Evolutionary conservation across 2,888 invertebrate species (phyloP).

Genomic region (Rutpela maculata): DNA sequence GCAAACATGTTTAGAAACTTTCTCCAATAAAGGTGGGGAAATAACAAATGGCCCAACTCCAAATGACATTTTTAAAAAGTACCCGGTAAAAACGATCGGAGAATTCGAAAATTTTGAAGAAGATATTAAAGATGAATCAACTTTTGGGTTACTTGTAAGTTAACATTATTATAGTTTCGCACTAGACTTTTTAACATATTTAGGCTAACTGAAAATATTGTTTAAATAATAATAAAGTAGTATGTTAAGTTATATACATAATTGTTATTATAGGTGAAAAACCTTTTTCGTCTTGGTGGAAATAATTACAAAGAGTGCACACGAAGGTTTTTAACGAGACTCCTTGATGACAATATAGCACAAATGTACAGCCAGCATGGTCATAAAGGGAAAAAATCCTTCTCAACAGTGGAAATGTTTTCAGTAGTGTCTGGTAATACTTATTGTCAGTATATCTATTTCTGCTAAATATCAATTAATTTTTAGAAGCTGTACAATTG

Average conservation of each 20-base stretch:
- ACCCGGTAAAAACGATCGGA: background rate
- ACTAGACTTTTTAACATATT: background rate
- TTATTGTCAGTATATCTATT: background rate
- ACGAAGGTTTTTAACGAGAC: background rate
- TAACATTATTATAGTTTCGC: background rate
- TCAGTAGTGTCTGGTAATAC: background rate
- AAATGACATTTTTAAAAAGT: background rate
- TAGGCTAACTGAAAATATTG: background rate
- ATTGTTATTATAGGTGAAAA: background rate
- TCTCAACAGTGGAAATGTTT: background rate
- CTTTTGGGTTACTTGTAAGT: background rate
- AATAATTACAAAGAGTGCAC: background rate
- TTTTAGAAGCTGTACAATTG: background rate
- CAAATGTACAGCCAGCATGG: background rate
- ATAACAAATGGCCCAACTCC: too few species aligned
- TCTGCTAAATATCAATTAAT: background rate
- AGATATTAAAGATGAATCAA: background rate
- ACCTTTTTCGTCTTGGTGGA: background rate
- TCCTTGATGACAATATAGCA: background rate
- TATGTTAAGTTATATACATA: background rate
- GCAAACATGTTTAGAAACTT: background rate
- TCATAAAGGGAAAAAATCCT: slow-evolving; percentile 2
- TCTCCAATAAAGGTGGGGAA: too few species aligned
- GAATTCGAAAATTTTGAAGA: background rate
- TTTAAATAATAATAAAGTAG: background rate